Percentiles rank a stretch among this genome's conserved stretches.
Conservation (phyloP, 2,888 invertebrate genomes). For the Aradus depressus region DNA sequence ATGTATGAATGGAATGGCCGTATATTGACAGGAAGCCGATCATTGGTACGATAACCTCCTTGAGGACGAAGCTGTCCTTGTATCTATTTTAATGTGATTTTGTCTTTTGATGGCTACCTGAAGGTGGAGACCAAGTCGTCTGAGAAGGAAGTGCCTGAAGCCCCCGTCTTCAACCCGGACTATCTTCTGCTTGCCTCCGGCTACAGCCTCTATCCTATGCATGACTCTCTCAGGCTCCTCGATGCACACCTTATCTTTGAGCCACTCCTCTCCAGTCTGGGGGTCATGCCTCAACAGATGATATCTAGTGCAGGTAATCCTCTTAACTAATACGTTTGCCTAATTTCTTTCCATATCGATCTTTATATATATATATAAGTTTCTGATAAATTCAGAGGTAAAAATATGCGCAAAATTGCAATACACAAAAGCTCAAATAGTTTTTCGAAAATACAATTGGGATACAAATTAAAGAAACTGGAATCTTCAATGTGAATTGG, state of each 20-base stretch:
- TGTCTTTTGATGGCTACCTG: too few species aligned
- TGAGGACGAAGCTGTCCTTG: too few species aligned
- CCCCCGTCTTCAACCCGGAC: constrained; percentile 29
- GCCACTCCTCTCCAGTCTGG: constrained; percentile 76
- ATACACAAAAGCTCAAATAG: too few species aligned
- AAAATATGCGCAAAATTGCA: too few species aligned
- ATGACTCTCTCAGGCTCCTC: constrained; percentile 69
- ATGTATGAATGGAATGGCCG: background rate
- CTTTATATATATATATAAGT: too few species aligned
- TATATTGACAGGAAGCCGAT: constrained; percentile 7
- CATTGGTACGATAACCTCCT: background rate
- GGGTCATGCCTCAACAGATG: constrained; percentile 83
- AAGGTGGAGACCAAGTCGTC: constrained; percentile 11
- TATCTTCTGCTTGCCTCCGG: constrained; percentile 36
- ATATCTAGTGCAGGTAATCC: constrained; percentile 35
- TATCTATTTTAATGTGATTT: too few species aligned
- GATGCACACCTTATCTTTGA: constrained; percentile 92
- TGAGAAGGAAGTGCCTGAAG: constrained; percentile 10
- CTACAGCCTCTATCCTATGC: constrained; percentile 61
- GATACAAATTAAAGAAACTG: too few species aligned
- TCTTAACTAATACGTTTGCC: background rate
- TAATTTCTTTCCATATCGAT: too few species aligned
- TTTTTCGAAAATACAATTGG: too few species aligned
- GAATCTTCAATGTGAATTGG: too few species aligned
- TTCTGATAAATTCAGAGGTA: too few species aligned